Conservation (phyloP, 35 echinoderm and acorn worm genomes). For the Stichopus chloronotus region DNA sequence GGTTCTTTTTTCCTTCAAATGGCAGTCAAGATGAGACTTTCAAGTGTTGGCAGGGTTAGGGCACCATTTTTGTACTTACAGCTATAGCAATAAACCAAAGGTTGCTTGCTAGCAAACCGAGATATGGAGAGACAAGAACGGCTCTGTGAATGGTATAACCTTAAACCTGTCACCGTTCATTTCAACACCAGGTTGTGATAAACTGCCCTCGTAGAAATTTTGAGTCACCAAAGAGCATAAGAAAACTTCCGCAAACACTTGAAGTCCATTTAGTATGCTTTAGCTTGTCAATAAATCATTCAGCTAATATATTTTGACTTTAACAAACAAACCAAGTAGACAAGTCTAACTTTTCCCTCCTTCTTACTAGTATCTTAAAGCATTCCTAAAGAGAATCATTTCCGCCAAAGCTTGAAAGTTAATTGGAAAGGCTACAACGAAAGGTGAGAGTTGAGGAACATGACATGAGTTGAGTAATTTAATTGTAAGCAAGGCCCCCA, state of each 20-base stretch:
- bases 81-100: neutral
- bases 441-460: too few species aligned
- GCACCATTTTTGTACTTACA: neutral
- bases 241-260: neutral
- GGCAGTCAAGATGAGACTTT: neutral
- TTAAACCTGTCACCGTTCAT: neutral
- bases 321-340: too few species aligned
- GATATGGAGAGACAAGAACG: neutral
- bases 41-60: neutral
- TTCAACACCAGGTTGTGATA: neutral
- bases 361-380: too few species aligned
- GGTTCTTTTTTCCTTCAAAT: neutral
- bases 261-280: neutral
- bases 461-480: too few species aligned
- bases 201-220: neutral
- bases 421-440: too few species aligned
- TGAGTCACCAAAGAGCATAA: neutral
- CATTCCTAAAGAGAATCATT: too few species aligned
- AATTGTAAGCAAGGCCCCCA: too few species aligned
- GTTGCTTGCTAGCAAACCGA: neutral
- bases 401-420: too few species aligned
- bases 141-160: neutral
- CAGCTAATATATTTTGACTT: neutral
- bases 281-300: neutral
- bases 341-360: too few species aligned